Evolutionary conservation across 2,113 vertebrate species (phyloP).

Genomic region (Eonycteris spelaea): DNA sequence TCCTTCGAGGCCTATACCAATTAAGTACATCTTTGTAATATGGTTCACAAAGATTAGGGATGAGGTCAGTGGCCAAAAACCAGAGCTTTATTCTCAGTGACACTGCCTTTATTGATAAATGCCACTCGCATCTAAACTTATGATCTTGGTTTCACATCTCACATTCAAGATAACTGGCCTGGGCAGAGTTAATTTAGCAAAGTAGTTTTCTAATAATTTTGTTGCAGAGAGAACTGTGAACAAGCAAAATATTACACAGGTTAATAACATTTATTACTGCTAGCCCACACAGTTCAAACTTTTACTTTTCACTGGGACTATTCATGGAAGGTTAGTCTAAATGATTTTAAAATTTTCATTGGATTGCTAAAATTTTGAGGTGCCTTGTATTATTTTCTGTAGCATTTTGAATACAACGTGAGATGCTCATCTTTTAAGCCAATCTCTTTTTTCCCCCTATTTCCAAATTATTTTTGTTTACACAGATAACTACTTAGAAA

Average conservation of each 20-base stretch:
- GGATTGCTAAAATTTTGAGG: neutral
- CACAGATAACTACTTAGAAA: neutral
- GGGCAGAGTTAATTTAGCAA: neutral
- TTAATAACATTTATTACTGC: neutral
- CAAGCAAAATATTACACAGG: neutral
- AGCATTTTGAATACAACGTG: neutral
- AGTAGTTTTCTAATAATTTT: neutral
- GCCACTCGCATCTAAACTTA: neutral
- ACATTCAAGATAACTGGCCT: neutral
- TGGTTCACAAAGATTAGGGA: neutral
- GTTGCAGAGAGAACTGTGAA: neutral
- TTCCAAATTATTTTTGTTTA: neutral
- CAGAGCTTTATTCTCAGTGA: neutral
- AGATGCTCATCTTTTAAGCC: constrained; percentile 2
- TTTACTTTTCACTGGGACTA: neutral
- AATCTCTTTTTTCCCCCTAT: neutral
- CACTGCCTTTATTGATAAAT: constrained; percentile 28
- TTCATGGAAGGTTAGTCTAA: neutral
- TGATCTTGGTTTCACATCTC: neutral
- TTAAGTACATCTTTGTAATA: neutral
- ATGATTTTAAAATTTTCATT: neutral
- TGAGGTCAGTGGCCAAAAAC: neutral
- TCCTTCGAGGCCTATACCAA: neutral
- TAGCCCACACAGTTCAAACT: neutral
- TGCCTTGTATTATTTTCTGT: neutral